Base-by-base conservation (phyloP, 2,888 invertebrate species). In the Fabriciana adippe region DNA sequence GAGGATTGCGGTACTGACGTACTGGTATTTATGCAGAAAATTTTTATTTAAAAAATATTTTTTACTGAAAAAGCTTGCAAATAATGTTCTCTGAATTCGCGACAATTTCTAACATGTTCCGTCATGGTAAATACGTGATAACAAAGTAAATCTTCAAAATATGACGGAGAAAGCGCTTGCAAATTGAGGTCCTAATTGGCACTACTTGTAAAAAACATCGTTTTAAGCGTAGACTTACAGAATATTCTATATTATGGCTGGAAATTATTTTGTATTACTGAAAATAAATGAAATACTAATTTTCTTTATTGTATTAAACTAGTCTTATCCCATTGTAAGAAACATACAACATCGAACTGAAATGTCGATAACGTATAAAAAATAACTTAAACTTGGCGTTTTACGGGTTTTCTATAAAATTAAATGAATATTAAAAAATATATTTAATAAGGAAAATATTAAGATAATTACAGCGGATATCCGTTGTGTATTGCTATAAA, bases 81-180 rank as follows among this genome's bases (percentile, higher is more conserved):
- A 57, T 45, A 15, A 14, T 6, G 0, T 11, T 47, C 41, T 41
- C 21, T 14, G 41, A 45, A 59, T 53, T 57, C 26, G 45, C n/a
- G 15, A 48, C 13, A 41, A 50, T 66, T 54, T 54, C 65, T 66
- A 59, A 31, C 47, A 53, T 66, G 15, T 31, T 59, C 26, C 3
- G 35, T 18, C 18, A 18, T 50, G 18, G 26, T 35, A 60, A 41
- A 66, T 54, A 59, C 59, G 66, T 66, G 59, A 66, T 60, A 66
- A 60, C 41, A 60, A 48, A 47, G 15, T 45, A 54, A 35, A 61
- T 61, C n/a, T 59, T 47, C 55, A 18, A 15, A 48, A 48, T 55
- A n/a, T 47, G 66, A 31, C 53, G 18, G 66, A 59, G 66, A 66
- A 66, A 66, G 54, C 18, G 54, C n/a, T 47, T 53, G 55, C 51